Conservation (phyloP, 2,113 vertebrate genomes). For the Tichodroma muraria region DNA sequence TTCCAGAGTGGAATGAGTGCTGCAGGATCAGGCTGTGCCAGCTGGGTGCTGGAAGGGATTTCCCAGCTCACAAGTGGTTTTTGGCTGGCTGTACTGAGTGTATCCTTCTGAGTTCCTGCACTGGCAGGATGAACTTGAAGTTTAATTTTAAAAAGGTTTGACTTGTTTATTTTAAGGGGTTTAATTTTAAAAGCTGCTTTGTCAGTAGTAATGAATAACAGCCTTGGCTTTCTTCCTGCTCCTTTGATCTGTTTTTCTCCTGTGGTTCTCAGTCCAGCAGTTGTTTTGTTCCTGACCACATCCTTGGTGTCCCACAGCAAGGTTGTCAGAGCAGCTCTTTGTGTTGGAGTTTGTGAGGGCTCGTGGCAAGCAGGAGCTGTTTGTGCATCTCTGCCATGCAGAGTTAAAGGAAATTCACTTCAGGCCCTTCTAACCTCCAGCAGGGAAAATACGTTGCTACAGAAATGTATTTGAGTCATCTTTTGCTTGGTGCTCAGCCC, state of each 20-base stretch:
- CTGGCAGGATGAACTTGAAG: not conserved
- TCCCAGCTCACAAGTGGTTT: not conserved
- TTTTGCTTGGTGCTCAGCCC: not conserved
- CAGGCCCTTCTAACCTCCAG: not conserved
- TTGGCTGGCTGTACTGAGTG: not conserved
- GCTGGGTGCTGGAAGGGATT: not conserved
- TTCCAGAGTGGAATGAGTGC: rapidly evolving
- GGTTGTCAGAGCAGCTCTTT: not conserved
- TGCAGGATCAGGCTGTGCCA: not conserved
- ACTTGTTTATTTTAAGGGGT: not conserved
- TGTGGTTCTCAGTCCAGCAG: not conserved
- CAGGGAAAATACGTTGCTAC: not conserved
- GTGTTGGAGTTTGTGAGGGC: not conserved
- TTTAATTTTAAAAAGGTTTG: not conserved
- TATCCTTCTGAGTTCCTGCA: not conserved
- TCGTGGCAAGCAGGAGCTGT: not conserved
- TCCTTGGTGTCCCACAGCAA: not conserved
- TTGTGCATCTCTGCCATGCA: not conserved
- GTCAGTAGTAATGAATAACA: not conserved
- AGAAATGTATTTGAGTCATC: not conserved
- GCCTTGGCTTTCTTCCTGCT: not conserved
- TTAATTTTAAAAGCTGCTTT: not conserved
- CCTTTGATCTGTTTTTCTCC: not conserved
- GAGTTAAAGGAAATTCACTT: not conserved
- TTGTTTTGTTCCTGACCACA: not conserved